Conservation (phyloP, 2,888 invertebrate species). For the Ceratothoa steindachneri region DNA sequence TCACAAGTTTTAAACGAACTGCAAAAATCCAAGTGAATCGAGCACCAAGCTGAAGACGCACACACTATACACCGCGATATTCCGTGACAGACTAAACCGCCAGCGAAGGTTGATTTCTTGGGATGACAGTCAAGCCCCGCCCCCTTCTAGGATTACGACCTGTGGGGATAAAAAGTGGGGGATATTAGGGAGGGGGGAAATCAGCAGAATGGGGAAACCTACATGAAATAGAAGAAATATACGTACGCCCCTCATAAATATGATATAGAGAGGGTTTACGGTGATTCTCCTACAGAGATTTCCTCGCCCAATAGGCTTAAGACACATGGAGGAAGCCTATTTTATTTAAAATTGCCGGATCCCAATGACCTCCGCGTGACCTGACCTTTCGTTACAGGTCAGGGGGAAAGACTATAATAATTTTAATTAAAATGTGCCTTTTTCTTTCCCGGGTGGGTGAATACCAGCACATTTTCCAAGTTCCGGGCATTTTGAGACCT, state of each 20-base stretch:
- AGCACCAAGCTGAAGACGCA: neutral
- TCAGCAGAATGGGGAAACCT: neutral
- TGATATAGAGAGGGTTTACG: too few relatives aligned
- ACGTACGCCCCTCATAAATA: neutral
- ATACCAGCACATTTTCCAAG: neutral
- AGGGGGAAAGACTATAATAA: too few relatives aligned
- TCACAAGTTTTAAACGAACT: too few relatives aligned
- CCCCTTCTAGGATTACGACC: slow-evolving; percentile 1
- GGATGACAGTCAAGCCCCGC: neutral
- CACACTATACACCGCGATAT: neutral
- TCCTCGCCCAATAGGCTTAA: too few relatives aligned
- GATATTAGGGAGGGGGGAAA: neutral
- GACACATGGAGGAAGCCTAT: too few relatives aligned
- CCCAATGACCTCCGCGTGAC: too few relatives aligned
- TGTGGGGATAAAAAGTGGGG: neutral
- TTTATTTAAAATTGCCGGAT: too few relatives aligned
- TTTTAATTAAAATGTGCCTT: too few relatives aligned
- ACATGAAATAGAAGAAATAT: neutral
- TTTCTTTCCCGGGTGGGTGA: too few relatives aligned
- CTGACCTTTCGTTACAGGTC: too few relatives aligned
- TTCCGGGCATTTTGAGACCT: neutral
- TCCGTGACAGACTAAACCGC: neutral
- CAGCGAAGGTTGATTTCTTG: neutral
- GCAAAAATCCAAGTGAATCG: neutral
- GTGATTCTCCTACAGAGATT: too few relatives aligned